Percentiles rank a stretch among this genome's conserved stretches.
These are phyloP conservation scores for Catostylus mosaicus DNA, from an alignment of 30 jellyfish, hydroid and myxozoan species.

Conservation along the genomic window DNA sequence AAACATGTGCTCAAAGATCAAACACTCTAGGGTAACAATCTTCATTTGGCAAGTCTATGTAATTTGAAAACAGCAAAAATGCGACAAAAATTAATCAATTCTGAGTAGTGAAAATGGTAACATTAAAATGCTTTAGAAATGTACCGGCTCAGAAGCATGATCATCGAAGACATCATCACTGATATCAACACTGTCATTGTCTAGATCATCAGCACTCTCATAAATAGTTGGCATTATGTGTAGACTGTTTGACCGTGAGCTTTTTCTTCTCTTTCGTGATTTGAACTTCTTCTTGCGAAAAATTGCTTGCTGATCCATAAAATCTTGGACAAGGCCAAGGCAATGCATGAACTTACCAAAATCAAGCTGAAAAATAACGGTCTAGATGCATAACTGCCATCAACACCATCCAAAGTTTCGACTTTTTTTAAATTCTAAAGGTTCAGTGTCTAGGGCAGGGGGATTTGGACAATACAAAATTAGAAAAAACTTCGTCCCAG, in stretches of 20 bases:
- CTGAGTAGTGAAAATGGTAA: neutral
- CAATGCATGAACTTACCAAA: slow-evolving; percentile 72
- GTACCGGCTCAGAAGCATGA: slow-evolving; percentile 38
- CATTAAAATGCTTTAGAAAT: neutral
- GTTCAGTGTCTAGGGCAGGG: too few species aligned
- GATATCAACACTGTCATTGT: slow-evolving; percentile 42
- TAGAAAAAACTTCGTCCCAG: too few species aligned
- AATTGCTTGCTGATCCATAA: slow-evolving; percentile 64
- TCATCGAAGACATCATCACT: slow-evolving; percentile 66
- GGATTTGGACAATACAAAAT: too few species aligned
- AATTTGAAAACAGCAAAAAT: too few species aligned
- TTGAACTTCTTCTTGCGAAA: slow-evolving; percentile 30
- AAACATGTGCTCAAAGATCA: too few species aligned
- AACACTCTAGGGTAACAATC: too few species aligned
- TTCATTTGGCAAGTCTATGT: too few species aligned
- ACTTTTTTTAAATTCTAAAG: too few species aligned
- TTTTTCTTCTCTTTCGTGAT: slow-evolving; percentile 59
- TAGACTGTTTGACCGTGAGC: slow-evolving; percentile 56
- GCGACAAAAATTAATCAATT: neutral
- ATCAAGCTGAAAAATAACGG: slow-evolving; percentile 24
- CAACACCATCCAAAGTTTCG: too few species aligned
- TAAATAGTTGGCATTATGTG: slow-evolving; percentile 74
- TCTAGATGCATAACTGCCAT: too few species aligned
- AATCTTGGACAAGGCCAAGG: slow-evolving; percentile 73
- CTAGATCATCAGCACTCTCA: slow-evolving; percentile 46